Percentiles rank a stretch among this genome's conserved stretches.
phyloP scores from a whole-genome alignment of 2,113 vertebrate genomes.

The Tragelaphus scriptus region DNA sequence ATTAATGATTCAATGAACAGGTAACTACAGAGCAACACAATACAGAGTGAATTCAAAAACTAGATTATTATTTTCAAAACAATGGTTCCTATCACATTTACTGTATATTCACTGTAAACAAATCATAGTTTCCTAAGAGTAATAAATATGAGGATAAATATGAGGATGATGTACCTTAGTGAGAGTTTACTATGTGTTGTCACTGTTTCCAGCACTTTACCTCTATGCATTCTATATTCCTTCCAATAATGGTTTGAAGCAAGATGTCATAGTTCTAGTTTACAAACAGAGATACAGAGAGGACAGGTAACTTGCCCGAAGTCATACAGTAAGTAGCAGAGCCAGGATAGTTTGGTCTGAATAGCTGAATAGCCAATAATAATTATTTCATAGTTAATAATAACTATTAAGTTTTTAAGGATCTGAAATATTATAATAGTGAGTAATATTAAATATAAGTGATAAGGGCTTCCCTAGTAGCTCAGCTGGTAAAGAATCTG shows the following conservation, averaged over 20 bases:
- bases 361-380: background rate
- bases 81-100: background rate
- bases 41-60: background rate
- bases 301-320: background rate
- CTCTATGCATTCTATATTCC: background rate
- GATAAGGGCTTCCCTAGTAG: background rate
- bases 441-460: background rate
- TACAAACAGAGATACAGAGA: background rate
- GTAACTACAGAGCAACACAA: background rate
- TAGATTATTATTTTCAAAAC: background rate
- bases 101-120: background rate
- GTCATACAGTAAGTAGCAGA: background rate
- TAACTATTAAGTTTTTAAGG: background rate
- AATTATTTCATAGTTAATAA: background rate
- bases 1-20: background rate
- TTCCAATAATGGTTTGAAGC: background rate
- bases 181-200: background rate
- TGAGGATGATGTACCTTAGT: background rate
- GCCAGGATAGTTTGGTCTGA: background rate
- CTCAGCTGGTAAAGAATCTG: background rate
- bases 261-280: background rate
- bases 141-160: background rate
- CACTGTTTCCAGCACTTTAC: background rate
- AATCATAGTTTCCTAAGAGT: background rate
- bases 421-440: background rate